phyloP scores from a whole-genome alignment of 2,888 invertebrate species.

The Chydorus sphaericus region DNA sequence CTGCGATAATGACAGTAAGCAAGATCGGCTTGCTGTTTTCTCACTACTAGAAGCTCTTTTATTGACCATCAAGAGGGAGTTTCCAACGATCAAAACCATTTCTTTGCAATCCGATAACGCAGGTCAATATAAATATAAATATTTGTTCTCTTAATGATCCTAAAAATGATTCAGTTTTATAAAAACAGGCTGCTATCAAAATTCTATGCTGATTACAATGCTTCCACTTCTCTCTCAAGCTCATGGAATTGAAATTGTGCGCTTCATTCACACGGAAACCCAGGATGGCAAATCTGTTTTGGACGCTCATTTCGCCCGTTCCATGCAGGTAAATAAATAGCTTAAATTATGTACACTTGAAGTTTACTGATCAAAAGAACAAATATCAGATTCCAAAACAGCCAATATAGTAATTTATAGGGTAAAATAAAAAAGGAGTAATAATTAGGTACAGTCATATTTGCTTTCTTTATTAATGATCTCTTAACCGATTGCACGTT shows the following conservation, averaged over 20 bases:
- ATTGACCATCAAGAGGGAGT: background rate
- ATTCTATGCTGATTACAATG: background rate
- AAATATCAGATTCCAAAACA: too few relatives aligned
- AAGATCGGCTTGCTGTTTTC: background rate
- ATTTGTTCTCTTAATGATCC: background rate
- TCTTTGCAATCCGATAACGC: background rate
- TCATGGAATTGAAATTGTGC: background rate
- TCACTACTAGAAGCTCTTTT: background rate
- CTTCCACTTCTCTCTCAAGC: background rate
- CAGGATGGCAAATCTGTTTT: background rate
- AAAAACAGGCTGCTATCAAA: background rate
- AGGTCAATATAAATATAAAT: background rate
- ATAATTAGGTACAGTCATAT: too few relatives aligned
- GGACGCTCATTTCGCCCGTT: background rate
- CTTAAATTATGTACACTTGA: too few relatives aligned
- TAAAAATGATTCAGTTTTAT: too few relatives aligned
- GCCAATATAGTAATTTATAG: too few relatives aligned
- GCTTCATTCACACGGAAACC: conserved; percentile 1
- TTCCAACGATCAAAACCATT: background rate
- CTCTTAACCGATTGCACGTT: too few relatives aligned
- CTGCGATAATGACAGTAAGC: background rate
- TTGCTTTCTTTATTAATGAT: too few relatives aligned
- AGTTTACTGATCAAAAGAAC: too few relatives aligned
- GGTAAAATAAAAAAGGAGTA: too few relatives aligned
- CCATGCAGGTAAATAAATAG: background rate